Evolutionary conservation across 2,797 vertebrate species (phyloP), one percentile per base, ranked within the genome.

Genomic region (Novumbra hubbsi): DNA sequence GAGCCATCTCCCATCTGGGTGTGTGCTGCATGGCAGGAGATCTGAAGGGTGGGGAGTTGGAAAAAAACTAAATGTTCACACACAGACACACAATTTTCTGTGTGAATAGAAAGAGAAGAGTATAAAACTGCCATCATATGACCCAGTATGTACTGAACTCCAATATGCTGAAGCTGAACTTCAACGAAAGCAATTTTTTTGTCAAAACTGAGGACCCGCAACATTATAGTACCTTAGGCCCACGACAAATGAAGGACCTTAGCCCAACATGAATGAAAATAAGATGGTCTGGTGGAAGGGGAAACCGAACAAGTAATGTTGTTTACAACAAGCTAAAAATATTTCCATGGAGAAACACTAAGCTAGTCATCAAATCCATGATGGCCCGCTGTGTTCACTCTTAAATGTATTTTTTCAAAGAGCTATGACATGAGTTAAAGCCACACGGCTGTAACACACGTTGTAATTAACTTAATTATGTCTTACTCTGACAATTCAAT

Each of bases 401-500:
- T 32, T 32, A 65, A 66, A 73, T 77, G 5, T 73, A 74, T 60
- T 66, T 52, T 70, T 60, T 63, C 38, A 62, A 6, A 73, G 76
- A 73, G 72, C 71, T 24, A 21, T 34, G 48, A 64, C 64, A 60
- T 71, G 73, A 75, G 24, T n/a, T 76, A 32, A 66, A 28, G 57
- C 24, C 34, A 62, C 45, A 27, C 38, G 30, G 38, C 21, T 62
- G 41, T 50, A 16, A 60, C 8, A 19, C 68, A 71, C 73, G 73
- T 76, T 68, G 78, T 73, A 77, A 50, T 15, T 27, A 27, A 68
- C 75, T 79, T 82, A 75, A 82, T 85, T 82, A 80, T 49, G 0
- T 3, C 41, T 63, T 71, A 65, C 70, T 70, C 68, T 84, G 83
- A 82, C 77, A 80, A 68, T 77, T 80, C 52, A 64, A 77, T 84